Base-by-base conservation (phyloP, 1,140 invertebrate genomes). In the Chironomus striatipennis region DNA sequence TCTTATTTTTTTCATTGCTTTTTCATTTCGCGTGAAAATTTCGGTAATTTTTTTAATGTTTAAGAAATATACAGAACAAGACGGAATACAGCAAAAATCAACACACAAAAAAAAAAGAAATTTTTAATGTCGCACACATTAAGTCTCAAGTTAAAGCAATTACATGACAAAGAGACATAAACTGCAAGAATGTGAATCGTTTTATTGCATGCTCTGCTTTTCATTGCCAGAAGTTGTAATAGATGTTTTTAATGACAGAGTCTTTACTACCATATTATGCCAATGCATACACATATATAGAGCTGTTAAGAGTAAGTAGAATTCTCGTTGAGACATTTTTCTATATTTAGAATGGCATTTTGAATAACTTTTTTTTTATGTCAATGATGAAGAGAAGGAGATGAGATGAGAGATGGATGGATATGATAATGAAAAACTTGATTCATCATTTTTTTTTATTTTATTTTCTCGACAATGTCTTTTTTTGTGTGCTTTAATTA, bases 141-240 rank as follows among this genome's bases (percentile, higher is more conserved):
- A 57, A 57, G n/a, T n/a, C 47, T 57, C 12, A 57, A 57, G 8
- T 57, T n/a, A 57, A 5, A 57, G 47, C 47, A 57, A 57, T 57
- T 57, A 57, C 47, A 57, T 57, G 47, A 4, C 47, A 57, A n/a
- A 57, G n/a, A 57, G 47, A 57, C 47, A 57, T 57, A 57, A 57
- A 57, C 47, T 57, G 47, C 47, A 57, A 57, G n/a, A 57, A 57
- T 57, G 47, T 57, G 47, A 57, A 57, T 57, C 47, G 47, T 57
- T 57, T 57, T 57, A 57, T 57, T 57, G 8, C 47, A 57, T 57
- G 47, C 47, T 47, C n/a, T 57, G 12, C 47, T 57, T 57, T 57
- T 57, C 47, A 57, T 57, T 57, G 47, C 47, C 47, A 57, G 47
- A 57, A 15, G 12, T 57, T 57, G n/a, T 57, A n/a, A 57, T 57